Evolutionary conservation across 2,113 vertebrate genomes (phyloP).

Genomic region (Tragelaphus buxtoni): DNA sequence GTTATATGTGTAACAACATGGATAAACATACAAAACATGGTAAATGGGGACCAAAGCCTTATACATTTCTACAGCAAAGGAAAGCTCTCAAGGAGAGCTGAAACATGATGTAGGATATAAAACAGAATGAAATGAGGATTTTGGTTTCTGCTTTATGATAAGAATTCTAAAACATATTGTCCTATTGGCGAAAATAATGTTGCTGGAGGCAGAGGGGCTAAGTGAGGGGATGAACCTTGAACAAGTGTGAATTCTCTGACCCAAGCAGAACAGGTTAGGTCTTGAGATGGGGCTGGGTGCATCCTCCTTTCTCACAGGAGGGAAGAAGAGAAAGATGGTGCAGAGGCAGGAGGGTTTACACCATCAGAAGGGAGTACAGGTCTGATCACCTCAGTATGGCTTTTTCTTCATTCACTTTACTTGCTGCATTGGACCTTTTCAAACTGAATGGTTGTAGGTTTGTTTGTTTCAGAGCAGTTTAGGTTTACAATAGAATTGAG

Average conservation of each 20-base stretch:
- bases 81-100: not conserved
- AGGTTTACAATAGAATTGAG: not conserved
- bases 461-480: not conserved
- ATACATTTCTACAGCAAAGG: not conserved
- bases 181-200: not conserved
- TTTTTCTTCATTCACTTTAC: not conserved
- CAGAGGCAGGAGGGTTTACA: not conserved
- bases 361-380: not conserved
- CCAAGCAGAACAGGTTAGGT: not conserved
- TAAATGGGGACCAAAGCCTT: not conserved
- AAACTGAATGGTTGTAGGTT: not conserved
- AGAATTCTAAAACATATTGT: not conserved
- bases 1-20: not conserved
- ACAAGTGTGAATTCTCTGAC: not conserved
- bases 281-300: not conserved
- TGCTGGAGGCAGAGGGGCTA: not conserved
- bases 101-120: not conserved
- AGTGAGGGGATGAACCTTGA: not conserved
- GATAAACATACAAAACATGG: not conserved
- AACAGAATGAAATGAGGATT: not conserved
- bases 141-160: not conserved
- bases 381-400: not conserved
- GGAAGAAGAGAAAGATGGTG: not conserved
- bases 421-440: not conserved
- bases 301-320: not conserved